phyloP scores from a whole-genome alignment of 2,797 vertebrate genomes.

The Labroides dimidiatus region DNA sequence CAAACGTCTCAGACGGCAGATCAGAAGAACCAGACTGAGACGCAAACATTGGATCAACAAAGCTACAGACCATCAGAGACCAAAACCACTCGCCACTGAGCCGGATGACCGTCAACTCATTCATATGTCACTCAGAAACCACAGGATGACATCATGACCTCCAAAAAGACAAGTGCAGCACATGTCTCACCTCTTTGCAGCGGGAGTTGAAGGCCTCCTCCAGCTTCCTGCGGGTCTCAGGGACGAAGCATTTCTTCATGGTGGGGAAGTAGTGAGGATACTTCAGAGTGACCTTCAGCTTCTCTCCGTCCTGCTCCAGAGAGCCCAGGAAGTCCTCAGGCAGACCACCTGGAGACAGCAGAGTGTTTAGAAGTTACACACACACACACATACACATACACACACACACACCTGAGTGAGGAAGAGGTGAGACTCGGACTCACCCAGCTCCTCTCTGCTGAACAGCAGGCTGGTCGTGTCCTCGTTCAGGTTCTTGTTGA shows the following conservation, averaged over 20 bases:
- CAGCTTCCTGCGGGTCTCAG: slow-evolving; percentile 90
- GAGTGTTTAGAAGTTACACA: too few species aligned
- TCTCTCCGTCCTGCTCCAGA: slow-evolving; percentile 89
- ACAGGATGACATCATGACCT: too few species aligned
- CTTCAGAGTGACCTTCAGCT: slow-evolving; percentile 94
- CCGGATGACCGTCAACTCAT: too few species aligned
- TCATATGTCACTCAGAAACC: too few species aligned
- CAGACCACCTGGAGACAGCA: slow-evolving; percentile 88
- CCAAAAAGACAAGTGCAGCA: too few species aligned
- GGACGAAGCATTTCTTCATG: slow-evolving; percentile 95
- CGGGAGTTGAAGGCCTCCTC: slow-evolving; percentile 96
- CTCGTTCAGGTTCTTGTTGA: slow-evolving; percentile 97
- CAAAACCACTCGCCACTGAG: too few species aligned
- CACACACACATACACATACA: too few species aligned
- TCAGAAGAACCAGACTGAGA: too few species aligned
- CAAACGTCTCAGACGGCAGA: too few species aligned
- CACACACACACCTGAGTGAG: too few species aligned
- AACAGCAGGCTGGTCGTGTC: slow-evolving; percentile 92
- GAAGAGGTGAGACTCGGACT: slow-evolving; percentile 19
- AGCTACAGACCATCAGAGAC: too few species aligned
- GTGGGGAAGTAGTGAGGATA: slow-evolving; percentile 98
- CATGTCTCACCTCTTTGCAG: slow-evolving; percentile 90
- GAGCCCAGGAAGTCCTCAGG: slow-evolving; percentile 95
- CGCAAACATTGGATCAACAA: too few species aligned
- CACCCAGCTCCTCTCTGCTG: slow-evolving; percentile 91